These are phyloP conservation scores for Cyanistes caeruleus DNA, from an alignment of 2,113 vertebrate genomes.

Conservation along the genomic window DNA sequence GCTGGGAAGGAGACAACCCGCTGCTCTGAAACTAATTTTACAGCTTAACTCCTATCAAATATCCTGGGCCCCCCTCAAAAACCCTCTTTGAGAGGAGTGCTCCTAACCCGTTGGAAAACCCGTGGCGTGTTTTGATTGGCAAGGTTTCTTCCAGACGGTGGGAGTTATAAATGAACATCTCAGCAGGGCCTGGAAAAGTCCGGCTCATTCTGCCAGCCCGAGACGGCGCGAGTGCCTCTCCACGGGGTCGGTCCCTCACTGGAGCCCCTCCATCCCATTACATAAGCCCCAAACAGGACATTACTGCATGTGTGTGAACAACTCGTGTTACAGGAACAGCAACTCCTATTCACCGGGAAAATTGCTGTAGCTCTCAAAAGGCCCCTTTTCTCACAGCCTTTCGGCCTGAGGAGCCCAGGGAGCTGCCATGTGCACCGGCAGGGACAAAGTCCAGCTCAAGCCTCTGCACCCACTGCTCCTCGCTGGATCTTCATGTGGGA, in stretches of 20 bases:
- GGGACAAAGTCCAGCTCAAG: not conserved
- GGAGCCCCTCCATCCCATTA: conserved; percentile 83
- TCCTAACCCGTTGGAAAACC: conserved; percentile 80
- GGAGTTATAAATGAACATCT: conserved; percentile 87
- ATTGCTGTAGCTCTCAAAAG: not conserved
- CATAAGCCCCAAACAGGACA: conserved; percentile 79
- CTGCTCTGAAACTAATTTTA: conserved; percentile 88
- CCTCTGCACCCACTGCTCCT: not conserved
- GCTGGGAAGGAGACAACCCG: conserved; percentile 80
- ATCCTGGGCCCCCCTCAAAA: conserved; percentile 77
- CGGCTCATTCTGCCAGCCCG: conserved; percentile 75
- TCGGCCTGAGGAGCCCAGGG: not conserved
- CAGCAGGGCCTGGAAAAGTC: conserved; percentile 81
- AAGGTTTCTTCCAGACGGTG: conserved; percentile 80
- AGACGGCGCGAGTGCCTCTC: conserved; percentile 65
- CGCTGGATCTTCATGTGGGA: rapidly evolving
- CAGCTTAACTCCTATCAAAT: conserved; percentile 83
- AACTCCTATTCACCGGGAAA: conserved; percentile 49
- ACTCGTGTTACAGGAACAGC: conserved; percentile 69
- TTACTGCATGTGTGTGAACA: conserved; percentile 68
- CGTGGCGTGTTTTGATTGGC: conserved; percentile 85
- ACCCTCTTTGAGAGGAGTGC: conserved; percentile 82
- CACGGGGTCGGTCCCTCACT: conserved; percentile 66
- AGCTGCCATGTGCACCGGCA: not conserved
- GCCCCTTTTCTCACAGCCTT: not conserved